phyloP scores from a whole-genome alignment of 2,113 vertebrate species.

The Promerops cafer region DNA sequence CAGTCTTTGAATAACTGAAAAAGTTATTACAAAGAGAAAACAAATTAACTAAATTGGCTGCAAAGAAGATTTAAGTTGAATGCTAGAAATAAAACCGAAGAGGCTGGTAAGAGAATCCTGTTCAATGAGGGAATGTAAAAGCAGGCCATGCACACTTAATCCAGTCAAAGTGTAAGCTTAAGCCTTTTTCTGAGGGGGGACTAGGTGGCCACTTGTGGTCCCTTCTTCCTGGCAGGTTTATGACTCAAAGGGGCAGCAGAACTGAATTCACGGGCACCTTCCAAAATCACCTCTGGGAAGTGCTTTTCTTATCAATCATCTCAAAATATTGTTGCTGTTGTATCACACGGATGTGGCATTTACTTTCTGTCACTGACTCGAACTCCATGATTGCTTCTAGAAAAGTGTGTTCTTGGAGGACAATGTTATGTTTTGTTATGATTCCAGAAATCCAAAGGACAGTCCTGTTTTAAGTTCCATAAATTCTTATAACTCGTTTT shows the following conservation, averaged over 20 bases:
- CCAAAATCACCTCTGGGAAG: background rate
- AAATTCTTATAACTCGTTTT: background rate
- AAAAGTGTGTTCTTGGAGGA: background rate
- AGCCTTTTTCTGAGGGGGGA: background rate
- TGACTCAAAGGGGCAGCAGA: conserved; percentile 11
- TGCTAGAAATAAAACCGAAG: background rate
- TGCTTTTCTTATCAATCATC: conserved; percentile 18
- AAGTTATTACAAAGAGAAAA: background rate
- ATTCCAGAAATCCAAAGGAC: background rate
- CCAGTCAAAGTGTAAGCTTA: background rate
- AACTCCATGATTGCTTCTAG: background rate
- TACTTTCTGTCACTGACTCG: background rate
- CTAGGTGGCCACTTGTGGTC: background rate
- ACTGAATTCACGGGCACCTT: background rate
- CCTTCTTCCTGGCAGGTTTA: background rate
- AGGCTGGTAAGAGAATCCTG: background rate
- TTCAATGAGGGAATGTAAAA: background rate
- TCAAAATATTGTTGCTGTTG: background rate
- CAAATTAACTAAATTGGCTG: background rate
- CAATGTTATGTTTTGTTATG: background rate
- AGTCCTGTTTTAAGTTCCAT: background rate
- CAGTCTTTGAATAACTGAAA: background rate
- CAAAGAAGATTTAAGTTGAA: background rate
- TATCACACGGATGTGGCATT: background rate
- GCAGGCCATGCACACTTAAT: background rate